Evolutionary conservation across 37 sponge, comb jelly and placozoan species (phyloP).

Genomic region (Haliclona indistincta): DNA sequence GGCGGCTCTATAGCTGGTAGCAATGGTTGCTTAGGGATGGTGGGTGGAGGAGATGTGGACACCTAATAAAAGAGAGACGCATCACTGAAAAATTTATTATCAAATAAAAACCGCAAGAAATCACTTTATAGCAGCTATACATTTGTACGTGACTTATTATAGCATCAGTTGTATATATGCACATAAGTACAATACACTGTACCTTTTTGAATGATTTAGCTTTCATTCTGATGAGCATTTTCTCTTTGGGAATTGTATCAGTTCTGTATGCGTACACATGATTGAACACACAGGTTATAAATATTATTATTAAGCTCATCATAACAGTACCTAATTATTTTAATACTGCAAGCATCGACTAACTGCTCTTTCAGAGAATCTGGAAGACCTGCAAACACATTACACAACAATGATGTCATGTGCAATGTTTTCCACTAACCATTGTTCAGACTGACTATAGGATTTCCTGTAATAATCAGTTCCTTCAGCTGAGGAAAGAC

Average conservation of each 20-base stretch:
- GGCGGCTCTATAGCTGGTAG: slow-evolving; percentile 34
- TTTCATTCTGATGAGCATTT: slow-evolving; percentile 15
- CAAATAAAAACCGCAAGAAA: no score
- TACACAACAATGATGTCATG: not conserved
- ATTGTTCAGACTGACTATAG: slow-evolving; percentile 49
- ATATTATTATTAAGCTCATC: not conserved
- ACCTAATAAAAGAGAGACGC: slow-evolving; percentile 27
- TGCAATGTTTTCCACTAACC: slow-evolving; percentile 19
- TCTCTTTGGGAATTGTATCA: slow-evolving; percentile 7
- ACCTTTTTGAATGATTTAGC: slow-evolving; percentile 71
- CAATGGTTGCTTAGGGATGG: slow-evolving; percentile 56
- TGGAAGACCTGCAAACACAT: slow-evolving; percentile 7
- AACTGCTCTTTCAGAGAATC: not conserved
- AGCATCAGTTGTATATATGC: not conserved
- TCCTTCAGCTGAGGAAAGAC: slow-evolving; percentile 59
- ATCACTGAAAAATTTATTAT: not conserved
- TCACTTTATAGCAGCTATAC: no score
- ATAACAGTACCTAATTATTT: slow-evolving; percentile 12
- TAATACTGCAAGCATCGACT: not conserved
- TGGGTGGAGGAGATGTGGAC: slow-evolving; percentile 51
- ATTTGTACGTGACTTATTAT: not conserved
- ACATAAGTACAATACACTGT: not conserved
- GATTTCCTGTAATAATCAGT: slow-evolving; percentile 73
- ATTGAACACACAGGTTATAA: no score
- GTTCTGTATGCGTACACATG: no score